Conservation (phyloP, 2,113 vertebrate genomes). For the Semnornis frantzii region DNA sequence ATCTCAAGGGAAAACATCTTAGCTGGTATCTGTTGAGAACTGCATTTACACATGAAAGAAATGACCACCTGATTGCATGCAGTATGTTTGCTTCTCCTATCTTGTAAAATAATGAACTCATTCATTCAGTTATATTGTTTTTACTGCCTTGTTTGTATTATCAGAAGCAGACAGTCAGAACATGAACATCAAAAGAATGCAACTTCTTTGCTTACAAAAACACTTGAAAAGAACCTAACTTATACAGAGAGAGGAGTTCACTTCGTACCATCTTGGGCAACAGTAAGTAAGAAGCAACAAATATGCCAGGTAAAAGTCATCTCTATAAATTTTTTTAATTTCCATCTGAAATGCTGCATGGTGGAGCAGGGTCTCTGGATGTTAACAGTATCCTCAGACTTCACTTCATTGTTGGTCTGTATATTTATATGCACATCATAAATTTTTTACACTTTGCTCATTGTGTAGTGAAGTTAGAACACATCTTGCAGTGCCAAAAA, state of each 20-base stretch:
- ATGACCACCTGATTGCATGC: background rate
- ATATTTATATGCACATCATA: background rate
- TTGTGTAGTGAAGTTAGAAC: background rate
- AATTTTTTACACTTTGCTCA: background rate
- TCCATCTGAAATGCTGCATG: background rate
- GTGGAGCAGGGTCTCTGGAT: background rate
- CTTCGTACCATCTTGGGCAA: constrained; percentile 73
- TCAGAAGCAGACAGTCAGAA: constrained; percentile 41
- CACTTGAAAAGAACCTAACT: constrained; percentile 48
- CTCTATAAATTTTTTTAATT: background rate
- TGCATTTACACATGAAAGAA: background rate
- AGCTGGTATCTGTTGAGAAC: background rate
- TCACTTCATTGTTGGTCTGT: background rate
- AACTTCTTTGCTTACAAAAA: constrained; percentile 1
- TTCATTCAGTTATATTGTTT: background rate
- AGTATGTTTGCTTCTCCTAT: background rate
- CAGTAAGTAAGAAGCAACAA: constrained; percentile 59
- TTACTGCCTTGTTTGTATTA: constrained; percentile 17
- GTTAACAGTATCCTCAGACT: background rate
- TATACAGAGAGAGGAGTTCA: constrained; percentile 75
- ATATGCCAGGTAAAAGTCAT: background rate
- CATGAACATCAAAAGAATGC: constrained; percentile 30
- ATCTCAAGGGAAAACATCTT: background rate
- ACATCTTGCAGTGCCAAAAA: background rate
- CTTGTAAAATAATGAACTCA: background rate